Percentiles rank a stretch among this genome's conserved stretches.
These are phyloP conservation scores for Hirtodrosophila histrioides DNA, from an alignment of 2,888 invertebrate genomes.

Conservation along the genomic window DNA sequence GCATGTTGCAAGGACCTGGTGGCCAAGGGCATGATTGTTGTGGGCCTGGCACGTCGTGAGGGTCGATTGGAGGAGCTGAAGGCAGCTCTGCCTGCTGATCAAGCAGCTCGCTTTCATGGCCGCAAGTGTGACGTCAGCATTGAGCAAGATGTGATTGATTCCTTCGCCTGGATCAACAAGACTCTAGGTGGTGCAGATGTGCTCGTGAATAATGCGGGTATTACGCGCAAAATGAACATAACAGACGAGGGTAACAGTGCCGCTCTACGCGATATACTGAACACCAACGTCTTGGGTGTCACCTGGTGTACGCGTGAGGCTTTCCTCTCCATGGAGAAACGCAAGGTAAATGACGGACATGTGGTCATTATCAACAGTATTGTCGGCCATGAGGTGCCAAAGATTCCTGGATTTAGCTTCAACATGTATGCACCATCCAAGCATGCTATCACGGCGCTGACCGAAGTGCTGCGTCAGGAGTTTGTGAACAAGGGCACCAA, in stretches of 20 bases:
- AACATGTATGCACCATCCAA: slow-evolving; percentile 81
- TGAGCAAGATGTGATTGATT: slow-evolving; percentile 85
- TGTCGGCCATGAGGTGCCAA: slow-evolving; percentile 72
- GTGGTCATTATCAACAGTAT: slow-evolving; percentile 85
- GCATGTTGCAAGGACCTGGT: slow-evolving; percentile 58
- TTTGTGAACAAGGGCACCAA: slow-evolving; percentile 65
- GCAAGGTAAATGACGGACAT: slow-evolving; percentile 84
- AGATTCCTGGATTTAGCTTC: slow-evolving; percentile 49
- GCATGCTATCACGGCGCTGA: slow-evolving; percentile 76
- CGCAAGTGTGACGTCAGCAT: slow-evolving; percentile 85
- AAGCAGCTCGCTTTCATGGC: slow-evolving; percentile 79
- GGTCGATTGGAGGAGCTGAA: slow-evolving; percentile 81
- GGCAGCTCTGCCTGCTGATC: slow-evolving; percentile 49
- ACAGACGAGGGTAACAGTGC: slow-evolving; percentile 59
- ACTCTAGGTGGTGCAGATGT: slow-evolving; percentile 86
- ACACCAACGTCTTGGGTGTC: slow-evolving; percentile 84
- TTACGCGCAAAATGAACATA: slow-evolving; percentile 36
- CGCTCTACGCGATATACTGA: slow-evolving; percentile 78
- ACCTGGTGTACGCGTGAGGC: slow-evolving; percentile 85
- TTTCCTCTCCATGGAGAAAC: slow-evolving; percentile 84
- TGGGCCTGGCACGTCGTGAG: slow-evolving; percentile 85
- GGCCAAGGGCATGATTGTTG: slow-evolving; percentile 71
- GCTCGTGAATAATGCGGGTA: slow-evolving; percentile 86
- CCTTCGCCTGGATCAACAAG: slow-evolving; percentile 85
- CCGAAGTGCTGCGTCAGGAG: slow-evolving; percentile 78